Conservation (phyloP, 2,113 vertebrate species). For the Eleginops maclovinus region DNA sequence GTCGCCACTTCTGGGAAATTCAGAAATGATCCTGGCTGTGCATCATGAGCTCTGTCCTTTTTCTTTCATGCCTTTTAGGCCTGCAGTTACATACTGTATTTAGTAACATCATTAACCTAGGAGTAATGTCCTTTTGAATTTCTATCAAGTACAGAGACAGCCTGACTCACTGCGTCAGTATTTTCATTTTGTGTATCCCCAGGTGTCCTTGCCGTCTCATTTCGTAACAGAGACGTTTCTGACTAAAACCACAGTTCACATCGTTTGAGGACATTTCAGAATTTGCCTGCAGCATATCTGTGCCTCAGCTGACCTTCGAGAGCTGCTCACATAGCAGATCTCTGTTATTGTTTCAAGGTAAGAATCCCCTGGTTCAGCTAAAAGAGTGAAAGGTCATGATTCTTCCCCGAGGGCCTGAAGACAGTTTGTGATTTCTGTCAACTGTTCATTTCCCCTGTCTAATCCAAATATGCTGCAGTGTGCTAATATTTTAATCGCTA, state of each 20-base stretch:
- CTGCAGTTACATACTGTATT: background rate
- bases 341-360: slow-evolving; percentile 46
- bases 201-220: slow-evolving; percentile 15
- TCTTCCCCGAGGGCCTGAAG: slow-evolving; percentile 37
- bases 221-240: slow-evolving; percentile 14
- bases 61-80: background rate
- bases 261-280: slow-evolving; percentile 30
- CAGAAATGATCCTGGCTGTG: background rate
- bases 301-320: slow-evolving; percentile 63
- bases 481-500: slow-evolving; percentile 41
- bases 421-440: slow-evolving; percentile 47
- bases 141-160: background rate
- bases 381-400: slow-evolving; percentile 59
- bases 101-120: slow-evolving; percentile 7
- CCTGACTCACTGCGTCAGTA: background rate
- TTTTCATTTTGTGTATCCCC: slow-evolving; percentile 15
- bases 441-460: slow-evolving; percentile 40
- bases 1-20: too few relatives aligned
- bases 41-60: background rate
- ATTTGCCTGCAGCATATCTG: slow-evolving; percentile 29
- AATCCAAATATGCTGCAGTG: slow-evolving; percentile 35
- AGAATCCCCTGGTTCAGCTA: slow-evolving; percentile 50
- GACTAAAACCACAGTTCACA: slow-evolving; percentile 18
- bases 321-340: slow-evolving; percentile 46
- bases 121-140: background rate